A percentile compares a stretch with the other conserved stretches of the same genome.
These are phyloP conservation scores for Melikaiella ostensackeni DNA, from an alignment of 2,888 invertebrate species.

Conservation along the genomic window DNA sequence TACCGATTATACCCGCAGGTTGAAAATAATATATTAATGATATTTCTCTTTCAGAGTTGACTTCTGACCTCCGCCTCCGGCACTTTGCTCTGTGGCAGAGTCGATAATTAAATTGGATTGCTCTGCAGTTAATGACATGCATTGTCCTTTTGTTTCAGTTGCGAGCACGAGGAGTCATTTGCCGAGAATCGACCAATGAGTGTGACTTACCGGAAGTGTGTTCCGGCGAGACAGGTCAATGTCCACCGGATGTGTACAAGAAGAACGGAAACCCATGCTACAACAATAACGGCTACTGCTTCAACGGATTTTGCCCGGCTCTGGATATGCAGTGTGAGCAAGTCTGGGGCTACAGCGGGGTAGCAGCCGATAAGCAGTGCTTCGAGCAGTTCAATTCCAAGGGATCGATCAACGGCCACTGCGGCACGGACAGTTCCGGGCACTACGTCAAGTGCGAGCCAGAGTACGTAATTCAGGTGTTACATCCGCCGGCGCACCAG, in stretches of 20 bases:
- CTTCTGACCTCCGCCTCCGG: conserved; percentile 6
- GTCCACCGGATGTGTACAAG: conserved; percentile 92
- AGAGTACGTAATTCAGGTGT: conserved; percentile 82
- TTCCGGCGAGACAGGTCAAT: conserved; percentile 91
- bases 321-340: conserved; percentile 91
- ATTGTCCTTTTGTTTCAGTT: conserved; percentile 79
- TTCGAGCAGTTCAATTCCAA: conserved; percentile 97
- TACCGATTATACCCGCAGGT: neutral
- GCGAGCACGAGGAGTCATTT: conserved; percentile 86
- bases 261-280: conserved; percentile 95
- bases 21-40: neutral
- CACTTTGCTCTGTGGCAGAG: neutral
- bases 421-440: conserved; percentile 88
- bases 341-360: conserved; percentile 95
- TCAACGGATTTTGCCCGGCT: conserved; percentile 94
- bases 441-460: conserved; percentile 91
- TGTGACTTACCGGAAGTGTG: conserved; percentile 98
- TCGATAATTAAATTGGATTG: conserved; percentile 17
- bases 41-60: neutral
- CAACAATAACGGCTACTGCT: conserved; percentile 88
- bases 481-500: conserved; percentile 26
- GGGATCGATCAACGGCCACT: conserved; percentile 97
- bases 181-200: conserved; percentile 92
- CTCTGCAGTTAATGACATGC: conserved; percentile 21
- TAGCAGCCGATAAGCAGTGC: conserved; percentile 91